Evolutionary conservation across 2,888 invertebrate genomes (phyloP), one percentile per base, ranked within the genome.

Genomic region (Chloroclysta siterata): DNA sequence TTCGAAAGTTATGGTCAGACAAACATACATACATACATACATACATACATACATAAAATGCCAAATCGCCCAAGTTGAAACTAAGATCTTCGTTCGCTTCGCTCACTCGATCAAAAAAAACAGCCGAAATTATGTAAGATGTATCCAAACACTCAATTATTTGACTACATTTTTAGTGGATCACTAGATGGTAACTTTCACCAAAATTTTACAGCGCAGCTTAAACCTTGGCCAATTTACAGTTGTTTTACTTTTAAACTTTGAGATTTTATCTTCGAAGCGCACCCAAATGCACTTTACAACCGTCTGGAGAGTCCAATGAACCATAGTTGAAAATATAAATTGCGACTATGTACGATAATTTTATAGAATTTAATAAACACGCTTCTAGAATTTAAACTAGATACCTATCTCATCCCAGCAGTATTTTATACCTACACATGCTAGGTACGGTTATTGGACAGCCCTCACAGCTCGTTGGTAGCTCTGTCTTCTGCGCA

Each of bases 201-300:
- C 11, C 11, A 39, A 11, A 8, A 39, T 3, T 39, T 39, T 7
- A 39, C 11, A 8, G n/a, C n/a, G 42, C n/a, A 42, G 42, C 14
- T 7, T n/a, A 14, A 14, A 4, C 5, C 42, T 42, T 14, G 14
- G 42, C 44, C 6, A 8, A 8, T 44, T 44, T 14, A 44, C 6
- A 15, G 44, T 15, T 44, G 13, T 44, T 44, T 44, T 44, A 44
- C 8, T 1, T 15, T 8, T 15, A 14, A 44, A 15, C 15, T 44
- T 44, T 15, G 13, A 15, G 22, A 13, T 44, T 17, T 46, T 11
- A 17, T 46, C 8, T 17, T 17, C 8, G 48, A 17, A 10, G 47
- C 22, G 47, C 48, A 53, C 58, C 51, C 50, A 46, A 28, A 17
- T 17, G 17, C 17, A 46, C 17, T 46, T 46, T 17, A 46, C 46